These are phyloP conservation scores for Arbacia lixula DNA, from an alignment of 53 echinoderm and acorn worm species.

Conservation along the genomic window DNA sequence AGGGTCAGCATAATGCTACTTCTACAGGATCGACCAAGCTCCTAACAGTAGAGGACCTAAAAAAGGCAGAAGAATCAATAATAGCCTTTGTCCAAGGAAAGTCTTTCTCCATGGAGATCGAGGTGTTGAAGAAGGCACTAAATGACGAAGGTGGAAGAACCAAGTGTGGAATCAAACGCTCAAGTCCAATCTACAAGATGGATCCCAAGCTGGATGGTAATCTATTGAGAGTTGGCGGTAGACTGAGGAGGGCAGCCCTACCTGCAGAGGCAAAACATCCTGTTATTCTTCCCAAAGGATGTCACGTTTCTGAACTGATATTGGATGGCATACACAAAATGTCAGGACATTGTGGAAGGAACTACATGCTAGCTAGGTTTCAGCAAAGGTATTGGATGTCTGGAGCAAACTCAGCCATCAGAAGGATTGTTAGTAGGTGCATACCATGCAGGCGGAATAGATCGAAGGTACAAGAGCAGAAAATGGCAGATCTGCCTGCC, in stretches of 20 bases:
- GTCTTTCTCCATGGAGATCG: conserved; percentile 19
- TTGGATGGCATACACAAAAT: conserved; percentile 1
- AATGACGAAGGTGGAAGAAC: not conserved
- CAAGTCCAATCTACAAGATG: not conserved
- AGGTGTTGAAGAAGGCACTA: not conserved
- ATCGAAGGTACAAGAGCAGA: conserved; percentile 54
- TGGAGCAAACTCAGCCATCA: conserved; percentile 27
- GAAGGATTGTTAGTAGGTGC: conserved; percentile 27
- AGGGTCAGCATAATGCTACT: conserved; percentile 16
- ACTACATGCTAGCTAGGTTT: conserved; percentile 23
- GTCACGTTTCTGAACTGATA: conserved; percentile 42
- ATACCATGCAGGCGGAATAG: conserved; percentile 8
- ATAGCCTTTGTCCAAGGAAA: conserved; percentile 15
- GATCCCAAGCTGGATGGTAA: not conserved
- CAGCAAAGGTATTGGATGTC: conserved; percentile 53
- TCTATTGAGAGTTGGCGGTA: not conserved
- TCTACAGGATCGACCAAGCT: conserved; percentile 1
- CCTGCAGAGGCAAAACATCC: not conserved
- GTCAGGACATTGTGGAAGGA: too few relatives aligned
- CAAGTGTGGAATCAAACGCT: not conserved
- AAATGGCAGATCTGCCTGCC: conserved; percentile 61
- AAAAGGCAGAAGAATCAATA: conserved; percentile 22
- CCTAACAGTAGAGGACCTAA: too few relatives aligned
- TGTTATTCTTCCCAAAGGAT: not conserved
- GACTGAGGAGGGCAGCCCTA: not conserved